phyloP scores from a whole-genome alignment of 2,797 vertebrate genomes.

The Enteromius treurensis region DNA sequence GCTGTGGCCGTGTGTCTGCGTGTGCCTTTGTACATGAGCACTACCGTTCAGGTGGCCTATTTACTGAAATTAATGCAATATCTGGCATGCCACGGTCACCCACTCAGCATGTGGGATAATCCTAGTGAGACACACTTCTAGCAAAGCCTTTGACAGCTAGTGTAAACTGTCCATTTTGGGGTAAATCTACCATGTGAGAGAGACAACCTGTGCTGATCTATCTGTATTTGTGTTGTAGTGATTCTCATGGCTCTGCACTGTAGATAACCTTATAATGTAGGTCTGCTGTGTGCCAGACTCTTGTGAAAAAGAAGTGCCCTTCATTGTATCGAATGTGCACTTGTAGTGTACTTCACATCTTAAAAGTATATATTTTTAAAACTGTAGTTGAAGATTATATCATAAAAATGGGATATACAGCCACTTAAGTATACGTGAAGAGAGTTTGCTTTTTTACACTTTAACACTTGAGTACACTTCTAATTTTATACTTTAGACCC shows the following conservation, averaged over 20 bases:
- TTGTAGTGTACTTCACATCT: neutral
- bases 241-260: neutral
- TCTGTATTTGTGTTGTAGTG: neutral
- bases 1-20: slow-evolving; percentile 34
- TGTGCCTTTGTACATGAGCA: slow-evolving; percentile 26
- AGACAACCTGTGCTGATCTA: neutral
- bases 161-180: slow-evolving; percentile 75
- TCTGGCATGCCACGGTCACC: slow-evolving; percentile 10
- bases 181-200: slow-evolving; percentile 11
- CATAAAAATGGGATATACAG: neutral
- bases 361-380: neutral
- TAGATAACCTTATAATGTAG: neutral
- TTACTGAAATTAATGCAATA: slow-evolving; percentile 37
- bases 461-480: neutral
- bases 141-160: slow-evolving; percentile 80
- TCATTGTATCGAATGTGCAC: neutral
- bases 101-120: slow-evolving; percentile 68
- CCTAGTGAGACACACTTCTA: slow-evolving; percentile 69
- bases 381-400: neutral
- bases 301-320: neutral
- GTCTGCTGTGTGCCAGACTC: neutral
- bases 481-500: neutral
- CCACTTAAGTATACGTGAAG: neutral
- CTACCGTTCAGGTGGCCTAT: slow-evolving; percentile 42
- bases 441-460: too few species aligned